Evolutionary conservation across 1,140 invertebrate species (phyloP).

Genomic region (Euschistus heros): DNA sequence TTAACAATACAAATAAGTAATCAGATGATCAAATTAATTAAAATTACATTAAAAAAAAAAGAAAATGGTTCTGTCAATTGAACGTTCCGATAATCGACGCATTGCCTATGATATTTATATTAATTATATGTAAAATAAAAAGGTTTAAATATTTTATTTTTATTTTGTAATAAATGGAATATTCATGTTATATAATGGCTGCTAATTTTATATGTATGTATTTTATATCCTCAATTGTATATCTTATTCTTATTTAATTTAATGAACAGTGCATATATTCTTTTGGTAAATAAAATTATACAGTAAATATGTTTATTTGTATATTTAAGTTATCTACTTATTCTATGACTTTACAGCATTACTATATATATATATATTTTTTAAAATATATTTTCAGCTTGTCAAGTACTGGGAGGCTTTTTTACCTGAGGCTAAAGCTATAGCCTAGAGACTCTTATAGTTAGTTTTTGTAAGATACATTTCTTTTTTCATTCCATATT

Average conservation of each 20-base stretch:
- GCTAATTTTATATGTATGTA: too few relatives aligned
- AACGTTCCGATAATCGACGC: too few relatives aligned
- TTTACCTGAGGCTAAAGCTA: slow-evolving; percentile 80
- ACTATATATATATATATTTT: background rate
- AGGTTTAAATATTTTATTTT: too few relatives aligned
- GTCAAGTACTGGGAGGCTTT: slow-evolving; percentile 93
- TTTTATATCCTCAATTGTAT: too few relatives aligned
- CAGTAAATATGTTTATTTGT: background rate
- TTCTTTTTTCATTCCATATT: background rate
- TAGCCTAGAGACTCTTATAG: slow-evolving; percentile 34
- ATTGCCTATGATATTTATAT: too few relatives aligned
- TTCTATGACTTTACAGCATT: background rate
- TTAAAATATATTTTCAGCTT: slow-evolving; percentile 47
- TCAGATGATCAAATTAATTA: too few relatives aligned
- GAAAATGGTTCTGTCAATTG: too few relatives aligned
- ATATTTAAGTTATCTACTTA: background rate
- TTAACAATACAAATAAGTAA: too few relatives aligned
- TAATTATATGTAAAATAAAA: too few relatives aligned
- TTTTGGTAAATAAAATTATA: slow-evolving; percentile 1
- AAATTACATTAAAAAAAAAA: too few relatives aligned
- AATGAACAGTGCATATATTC: background rate
- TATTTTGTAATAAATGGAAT: too few relatives aligned
- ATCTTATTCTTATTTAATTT: background rate
- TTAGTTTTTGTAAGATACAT: background rate
- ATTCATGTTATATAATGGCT: too few relatives aligned